Conservation (phyloP, 2,113 vertebrate species). For the Megatriorchis doriae region DNA sequence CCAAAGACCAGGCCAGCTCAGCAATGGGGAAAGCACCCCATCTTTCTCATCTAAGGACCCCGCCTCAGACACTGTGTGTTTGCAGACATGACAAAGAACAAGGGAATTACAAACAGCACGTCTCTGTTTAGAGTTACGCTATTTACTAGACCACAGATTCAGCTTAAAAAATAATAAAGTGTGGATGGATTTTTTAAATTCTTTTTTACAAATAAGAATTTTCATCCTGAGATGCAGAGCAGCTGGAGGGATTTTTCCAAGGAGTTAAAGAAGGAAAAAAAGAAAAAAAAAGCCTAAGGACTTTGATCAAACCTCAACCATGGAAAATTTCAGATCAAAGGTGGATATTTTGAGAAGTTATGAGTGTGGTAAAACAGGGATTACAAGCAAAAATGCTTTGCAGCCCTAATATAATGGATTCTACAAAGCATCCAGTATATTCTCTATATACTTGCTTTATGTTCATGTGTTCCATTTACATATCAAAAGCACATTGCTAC, state of each 20-base stretch:
- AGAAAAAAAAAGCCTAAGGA: background rate
- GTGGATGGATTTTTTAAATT: background rate
- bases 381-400: background rate
- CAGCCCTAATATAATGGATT: background rate
- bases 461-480: background rate
- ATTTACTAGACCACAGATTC: background rate
- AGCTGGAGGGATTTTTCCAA: conserved; percentile 39
- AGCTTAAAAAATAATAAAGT: background rate
- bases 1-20: background rate
- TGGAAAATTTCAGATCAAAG: conserved; percentile 44
- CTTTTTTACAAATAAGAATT: background rate
- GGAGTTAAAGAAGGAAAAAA: background rate
- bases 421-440: background rate
- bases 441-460: background rate
- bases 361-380: background rate
- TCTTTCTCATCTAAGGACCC: background rate
- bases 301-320: background rate
- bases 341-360: background rate
- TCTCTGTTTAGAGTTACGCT: background rate
- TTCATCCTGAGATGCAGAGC: background rate
- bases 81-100: background rate
- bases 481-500: conserved; percentile 1
- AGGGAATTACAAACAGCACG: background rate
- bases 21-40: background rate
- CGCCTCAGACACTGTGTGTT: rapidly evolving